Base-by-base conservation (phyloP, 1,140 invertebrate genomes). In the Heliothis subflexa region DNA sequence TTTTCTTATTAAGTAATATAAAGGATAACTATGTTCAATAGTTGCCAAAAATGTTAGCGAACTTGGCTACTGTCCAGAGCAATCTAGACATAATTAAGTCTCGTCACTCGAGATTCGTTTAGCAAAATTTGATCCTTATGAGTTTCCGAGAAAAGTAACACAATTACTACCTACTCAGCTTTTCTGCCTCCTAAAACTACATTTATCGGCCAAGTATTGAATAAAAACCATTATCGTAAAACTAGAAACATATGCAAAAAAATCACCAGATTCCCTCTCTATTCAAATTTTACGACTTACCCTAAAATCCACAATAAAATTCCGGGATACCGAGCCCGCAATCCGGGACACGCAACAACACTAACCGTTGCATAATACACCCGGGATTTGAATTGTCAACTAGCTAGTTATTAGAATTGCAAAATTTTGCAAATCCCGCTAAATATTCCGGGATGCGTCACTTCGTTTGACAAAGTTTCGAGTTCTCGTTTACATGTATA, bases 371-470 rank as follows among this genome's bases (percentile, higher is more conserved):
- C 66, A 70, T 70, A 70, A 70, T 70, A 70, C 66, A 75, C 59
- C 52, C 73, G 40, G 73, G 57, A 62, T 75, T 64, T 62, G 73
- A 75, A 75, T 75, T 59, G 73, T 75, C 74, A 77, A 66, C 74
- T 77, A 77, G 50, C 45, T 55, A 76, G 74, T 49, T 77, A 77
- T 68, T 77, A 77, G 74, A 62, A 68, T 77, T 77, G 74, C 74
- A 77, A 77, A 77, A 68, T 77, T 55, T 62, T 66, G 74, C 74
- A 77, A 77, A 68, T 77, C 28, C 50, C 33, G 52, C 74, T 77
- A 77, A 77, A 68, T 77, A 77, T 77, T 68, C 74, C 74, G 25
- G 59, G 47, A 70, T 45, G 47, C 59, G 45, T 76, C 59, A 62
- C 25, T 76, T 76, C 47, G 73, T 64, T 61, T 76, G 73, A 52